Conservation (phyloP, 2,797 vertebrate genomes). For the Setipinna tenuifilis region DNA sequence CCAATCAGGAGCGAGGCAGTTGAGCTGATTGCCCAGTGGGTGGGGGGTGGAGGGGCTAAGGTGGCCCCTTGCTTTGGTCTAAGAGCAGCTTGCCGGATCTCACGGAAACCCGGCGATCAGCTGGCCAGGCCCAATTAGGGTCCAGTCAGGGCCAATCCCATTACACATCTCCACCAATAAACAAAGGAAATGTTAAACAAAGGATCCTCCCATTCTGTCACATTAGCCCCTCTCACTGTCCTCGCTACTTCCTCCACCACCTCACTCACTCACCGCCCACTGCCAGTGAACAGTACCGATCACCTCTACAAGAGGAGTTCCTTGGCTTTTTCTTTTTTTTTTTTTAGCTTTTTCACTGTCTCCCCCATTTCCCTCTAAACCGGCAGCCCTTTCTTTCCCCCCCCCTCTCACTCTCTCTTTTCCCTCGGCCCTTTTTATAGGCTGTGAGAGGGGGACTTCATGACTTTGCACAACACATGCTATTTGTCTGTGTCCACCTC, state of each 20-base stretch:
- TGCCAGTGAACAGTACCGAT: not conserved
- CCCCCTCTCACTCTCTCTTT: not conserved
- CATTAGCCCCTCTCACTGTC: slow-evolving; percentile 77
- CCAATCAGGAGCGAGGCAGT: slow-evolving; percentile 80
- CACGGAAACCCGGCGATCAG: slow-evolving; percentile 74
- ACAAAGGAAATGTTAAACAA: slow-evolving; percentile 87
- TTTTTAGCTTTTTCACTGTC: slow-evolving; percentile 6
- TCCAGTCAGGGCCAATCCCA: slow-evolving; percentile 82
- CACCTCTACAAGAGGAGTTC: not conserved
- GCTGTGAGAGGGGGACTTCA: not conserved
- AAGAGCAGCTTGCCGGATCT: slow-evolving; percentile 72
- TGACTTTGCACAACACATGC: not conserved
- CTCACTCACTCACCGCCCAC: slow-evolving; percentile 44
- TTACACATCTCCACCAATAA: slow-evolving; percentile 86
- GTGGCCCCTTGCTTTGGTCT: slow-evolving; percentile 66
- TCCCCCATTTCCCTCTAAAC: not conserved
- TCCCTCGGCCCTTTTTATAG: not conserved
- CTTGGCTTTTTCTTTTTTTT: too few relatives aligned
- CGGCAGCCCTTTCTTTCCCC: slow-evolving; percentile 29
- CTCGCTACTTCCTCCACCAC: slow-evolving; percentile 57
- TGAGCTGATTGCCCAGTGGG: slow-evolving; percentile 81
- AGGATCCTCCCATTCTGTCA: slow-evolving; percentile 79
- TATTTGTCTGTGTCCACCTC: slow-evolving; percentile 2
- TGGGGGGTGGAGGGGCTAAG: slow-evolving; percentile 26
- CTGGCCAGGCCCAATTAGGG: slow-evolving; percentile 75